Conservation (phyloP, 1,140 invertebrate genomes). For the Aporrectodea caliginosa region DNA sequence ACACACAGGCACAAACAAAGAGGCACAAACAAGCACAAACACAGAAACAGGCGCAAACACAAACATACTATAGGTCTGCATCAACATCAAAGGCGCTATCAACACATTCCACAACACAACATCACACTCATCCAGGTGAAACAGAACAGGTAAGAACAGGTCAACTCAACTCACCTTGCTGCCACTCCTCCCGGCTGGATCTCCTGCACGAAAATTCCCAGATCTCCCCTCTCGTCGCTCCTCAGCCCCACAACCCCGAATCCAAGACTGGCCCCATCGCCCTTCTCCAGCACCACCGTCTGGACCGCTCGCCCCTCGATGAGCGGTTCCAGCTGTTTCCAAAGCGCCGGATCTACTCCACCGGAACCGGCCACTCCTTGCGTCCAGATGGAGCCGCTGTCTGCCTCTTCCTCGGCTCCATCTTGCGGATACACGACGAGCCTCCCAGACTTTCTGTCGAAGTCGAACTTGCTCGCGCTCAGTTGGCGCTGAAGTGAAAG, state of each 20-base stretch:
- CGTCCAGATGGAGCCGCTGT: neutral
- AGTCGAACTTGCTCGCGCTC: conserved; percentile 43
- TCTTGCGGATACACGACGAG: conserved; percentile 26
- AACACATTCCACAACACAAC: too few relatives aligned
- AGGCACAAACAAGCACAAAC: too few relatives aligned
- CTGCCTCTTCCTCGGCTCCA: neutral
- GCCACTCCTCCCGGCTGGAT: conserved; percentile 71
- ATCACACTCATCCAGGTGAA: too few relatives aligned
- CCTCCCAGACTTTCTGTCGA: conserved; percentile 40
- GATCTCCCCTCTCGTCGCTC: conserved; percentile 64
- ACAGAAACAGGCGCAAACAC: too few relatives aligned
- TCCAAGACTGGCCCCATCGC: conserved; percentile 69
- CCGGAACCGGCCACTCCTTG: too few relatives aligned
- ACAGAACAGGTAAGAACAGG: neutral
- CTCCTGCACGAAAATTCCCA: conserved; percentile 74
- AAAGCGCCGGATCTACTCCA: conserved; percentile 63
- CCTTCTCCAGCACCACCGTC: conserved; percentile 64
- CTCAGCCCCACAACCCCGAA: conserved; percentile 73
- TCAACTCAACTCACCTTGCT: conserved; percentile 61
- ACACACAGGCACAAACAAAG: too few relatives aligned
- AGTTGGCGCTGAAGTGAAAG: conserved; percentile 12
- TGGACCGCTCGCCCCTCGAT: conserved; percentile 64
- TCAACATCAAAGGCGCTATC: too few relatives aligned
- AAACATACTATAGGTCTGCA: too few relatives aligned
- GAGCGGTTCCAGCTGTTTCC: conserved; percentile 63